phyloP scores from a whole-genome alignment of 1,140 invertebrate species.

The Megalonaias nervosa region DNA sequence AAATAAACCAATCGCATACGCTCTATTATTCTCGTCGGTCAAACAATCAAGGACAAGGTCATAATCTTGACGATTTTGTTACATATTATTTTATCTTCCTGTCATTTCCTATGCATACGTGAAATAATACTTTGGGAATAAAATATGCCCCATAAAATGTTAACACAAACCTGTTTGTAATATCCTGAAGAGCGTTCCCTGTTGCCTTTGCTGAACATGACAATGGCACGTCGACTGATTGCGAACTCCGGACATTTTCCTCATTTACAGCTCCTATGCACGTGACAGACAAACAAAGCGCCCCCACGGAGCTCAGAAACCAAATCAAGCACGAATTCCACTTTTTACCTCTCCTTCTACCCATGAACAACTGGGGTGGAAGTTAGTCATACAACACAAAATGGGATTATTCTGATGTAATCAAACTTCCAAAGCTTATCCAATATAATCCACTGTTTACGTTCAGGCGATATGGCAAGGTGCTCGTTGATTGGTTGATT shows the following conservation, averaged over 20 bases:
- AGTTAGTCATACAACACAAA: too few species aligned
- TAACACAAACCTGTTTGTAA: neutral
- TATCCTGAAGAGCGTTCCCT: constrained; percentile 1
- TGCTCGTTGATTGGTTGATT: too few species aligned
- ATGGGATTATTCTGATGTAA: too few species aligned
- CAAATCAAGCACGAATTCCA: constrained; percentile 46
- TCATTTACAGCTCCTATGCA: constrained; percentile 22
- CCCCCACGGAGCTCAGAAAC: constrained; percentile 51
- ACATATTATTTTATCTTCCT: too few species aligned
- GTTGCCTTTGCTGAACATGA: neutral
- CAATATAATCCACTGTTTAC: too few species aligned
- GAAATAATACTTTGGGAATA: neutral
- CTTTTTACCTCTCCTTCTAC: constrained; percentile 41
- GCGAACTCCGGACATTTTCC: neutral
- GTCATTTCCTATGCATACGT: too few species aligned
- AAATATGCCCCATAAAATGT: neutral
- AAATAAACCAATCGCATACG: too few species aligned
- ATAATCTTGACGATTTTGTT: too few species aligned
- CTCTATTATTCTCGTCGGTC: too few species aligned
- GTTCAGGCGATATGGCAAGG: too few species aligned
- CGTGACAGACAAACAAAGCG: constrained; percentile 42
- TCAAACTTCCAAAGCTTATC: too few species aligned
- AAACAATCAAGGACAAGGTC: too few species aligned
- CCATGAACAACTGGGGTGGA: constrained; percentile 29
- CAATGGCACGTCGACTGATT: constrained; percentile 1